These are phyloP conservation scores for Sciurus niger DNA, from an alignment of 2,113 vertebrate genomes.

Conservation along the genomic window DNA sequence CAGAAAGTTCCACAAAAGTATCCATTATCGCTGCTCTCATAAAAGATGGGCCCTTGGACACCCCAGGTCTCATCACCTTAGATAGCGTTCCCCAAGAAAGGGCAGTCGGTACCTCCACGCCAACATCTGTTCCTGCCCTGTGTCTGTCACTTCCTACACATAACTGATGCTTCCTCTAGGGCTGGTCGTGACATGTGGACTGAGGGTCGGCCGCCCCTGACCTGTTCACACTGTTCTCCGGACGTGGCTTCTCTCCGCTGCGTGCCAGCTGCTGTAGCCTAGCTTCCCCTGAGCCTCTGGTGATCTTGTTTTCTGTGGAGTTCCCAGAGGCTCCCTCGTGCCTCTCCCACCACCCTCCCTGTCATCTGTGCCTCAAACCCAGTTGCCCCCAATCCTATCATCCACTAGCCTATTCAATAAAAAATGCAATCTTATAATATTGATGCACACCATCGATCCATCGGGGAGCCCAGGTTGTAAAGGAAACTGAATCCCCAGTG, in stretches of 20 bases:
- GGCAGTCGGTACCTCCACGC: not conserved
- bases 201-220: not conserved
- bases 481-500: not conserved
- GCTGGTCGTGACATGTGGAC: not conserved
- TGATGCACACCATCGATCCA: not conserved
- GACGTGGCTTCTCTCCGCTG: not conserved
- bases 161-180: not conserved
- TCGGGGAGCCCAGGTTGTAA: too few relatives aligned
- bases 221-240: not conserved
- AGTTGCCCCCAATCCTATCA: not conserved
- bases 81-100: not conserved
- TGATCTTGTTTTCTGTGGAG: not conserved
- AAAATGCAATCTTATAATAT: not conserved
- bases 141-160: not conserved
- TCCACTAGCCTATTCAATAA: not conserved
- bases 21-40: not conserved
- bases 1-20: not conserved
- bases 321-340: not conserved
- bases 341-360: not conserved
- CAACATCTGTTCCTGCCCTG: not conserved
- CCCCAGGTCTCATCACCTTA: not conserved
- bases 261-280: fast-evolving
- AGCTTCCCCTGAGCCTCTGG: too few relatives aligned
- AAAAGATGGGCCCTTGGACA: not conserved
- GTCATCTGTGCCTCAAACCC: not conserved